A percentile compares a stretch with the other conserved stretches of the same genome.
Conservation (phyloP, 2,888 invertebrate species). For the Pseudeuparius sepicola region DNA sequence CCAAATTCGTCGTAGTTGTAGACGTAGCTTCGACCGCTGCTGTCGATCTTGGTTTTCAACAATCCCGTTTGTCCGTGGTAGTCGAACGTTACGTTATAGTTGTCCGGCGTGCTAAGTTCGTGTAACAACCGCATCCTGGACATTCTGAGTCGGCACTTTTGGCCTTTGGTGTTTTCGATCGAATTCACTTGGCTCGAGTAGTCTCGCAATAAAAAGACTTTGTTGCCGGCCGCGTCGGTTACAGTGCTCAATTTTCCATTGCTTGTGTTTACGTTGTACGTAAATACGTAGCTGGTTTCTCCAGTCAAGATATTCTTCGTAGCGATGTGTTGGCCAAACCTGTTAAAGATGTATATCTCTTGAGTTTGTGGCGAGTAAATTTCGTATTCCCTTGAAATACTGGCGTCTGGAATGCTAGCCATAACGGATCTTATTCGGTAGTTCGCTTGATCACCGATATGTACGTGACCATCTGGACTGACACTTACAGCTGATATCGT, state of each 20-base stretch:
- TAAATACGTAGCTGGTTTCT: constrained; percentile 85
- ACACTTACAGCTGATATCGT: constrained; percentile 88
- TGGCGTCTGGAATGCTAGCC: constrained; percentile 82
- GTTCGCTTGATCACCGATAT: constrained; percentile 92
- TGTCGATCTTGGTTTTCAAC: constrained; percentile 78
- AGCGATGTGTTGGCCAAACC: constrained; percentile 90
- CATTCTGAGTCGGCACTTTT: constrained; percentile 83
- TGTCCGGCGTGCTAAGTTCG: constrained; percentile 83
- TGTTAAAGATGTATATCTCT: constrained; percentile 87
- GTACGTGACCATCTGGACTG: constrained; percentile 87
- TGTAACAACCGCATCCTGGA: constrained; percentile 87
- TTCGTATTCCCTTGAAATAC: constrained; percentile 77
- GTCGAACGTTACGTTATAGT: constrained; percentile 88
- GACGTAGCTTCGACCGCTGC: constrained; percentile 81
- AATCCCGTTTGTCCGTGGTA: constrained; percentile 87
- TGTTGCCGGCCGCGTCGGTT: constrained; percentile 86
- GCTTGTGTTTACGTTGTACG: constrained; percentile 93
- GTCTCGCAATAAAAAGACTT: constrained; percentile 72
- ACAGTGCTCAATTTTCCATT: constrained; percentile 91
- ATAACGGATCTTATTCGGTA: constrained; percentile 80
- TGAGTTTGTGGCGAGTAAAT: constrained; percentile 93
- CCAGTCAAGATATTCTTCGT: constrained; percentile 93
- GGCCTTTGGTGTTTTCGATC: constrained; percentile 88
- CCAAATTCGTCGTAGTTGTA: constrained; percentile 95
- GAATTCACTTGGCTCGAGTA: constrained; percentile 85